Evolutionary conservation across 2,888 invertebrate species (phyloP).

Genomic region (Anoplius nigerrimus): DNA sequence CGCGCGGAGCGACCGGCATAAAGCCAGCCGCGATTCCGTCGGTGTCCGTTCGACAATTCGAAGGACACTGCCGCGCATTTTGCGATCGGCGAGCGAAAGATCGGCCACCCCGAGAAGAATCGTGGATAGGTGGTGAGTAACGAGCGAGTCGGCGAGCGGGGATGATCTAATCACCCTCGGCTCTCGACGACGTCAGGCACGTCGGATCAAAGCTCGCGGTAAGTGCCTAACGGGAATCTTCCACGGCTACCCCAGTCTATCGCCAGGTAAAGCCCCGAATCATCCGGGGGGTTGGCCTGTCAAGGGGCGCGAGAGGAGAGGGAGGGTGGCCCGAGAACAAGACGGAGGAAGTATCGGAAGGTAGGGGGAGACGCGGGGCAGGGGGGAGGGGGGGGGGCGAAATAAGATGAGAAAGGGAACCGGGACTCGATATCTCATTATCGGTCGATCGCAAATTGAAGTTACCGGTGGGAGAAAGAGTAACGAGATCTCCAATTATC

Average conservation of each 20-base stretch:
- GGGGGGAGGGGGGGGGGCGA: neutral
- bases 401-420: slow-evolving; percentile 19
- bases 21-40: too few species aligned
- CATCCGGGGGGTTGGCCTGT: neutral
- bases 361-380: slow-evolving; percentile 14
- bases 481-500: slow-evolving; percentile 67
- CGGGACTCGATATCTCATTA: slow-evolving; percentile 60
- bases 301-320: slow-evolving; percentile 5
- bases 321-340: neutral
- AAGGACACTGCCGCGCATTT: too few species aligned
- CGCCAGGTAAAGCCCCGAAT: neutral
- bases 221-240: slow-evolving; percentile 42
- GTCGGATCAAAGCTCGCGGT: slow-evolving; percentile 33
- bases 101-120: too few species aligned
- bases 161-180: too few species aligned
- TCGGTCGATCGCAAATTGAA: slow-evolving; percentile 60
- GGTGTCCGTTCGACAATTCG: too few species aligned
- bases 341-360: slow-evolving; percentile 7
- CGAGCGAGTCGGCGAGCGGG: neutral
- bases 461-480: slow-evolving; percentile 48
- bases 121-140: too few species aligned
- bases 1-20: neutral
- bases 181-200: neutral
- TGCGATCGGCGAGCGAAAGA: too few species aligned
- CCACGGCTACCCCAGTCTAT: slow-evolving; percentile 18